A percentile compares a stretch with the other conserved stretches of the same genome.
Conservation (phyloP, 30 jellyfish, hydroid and myxozoan species). For the Cassiopea xamachana region DNA sequence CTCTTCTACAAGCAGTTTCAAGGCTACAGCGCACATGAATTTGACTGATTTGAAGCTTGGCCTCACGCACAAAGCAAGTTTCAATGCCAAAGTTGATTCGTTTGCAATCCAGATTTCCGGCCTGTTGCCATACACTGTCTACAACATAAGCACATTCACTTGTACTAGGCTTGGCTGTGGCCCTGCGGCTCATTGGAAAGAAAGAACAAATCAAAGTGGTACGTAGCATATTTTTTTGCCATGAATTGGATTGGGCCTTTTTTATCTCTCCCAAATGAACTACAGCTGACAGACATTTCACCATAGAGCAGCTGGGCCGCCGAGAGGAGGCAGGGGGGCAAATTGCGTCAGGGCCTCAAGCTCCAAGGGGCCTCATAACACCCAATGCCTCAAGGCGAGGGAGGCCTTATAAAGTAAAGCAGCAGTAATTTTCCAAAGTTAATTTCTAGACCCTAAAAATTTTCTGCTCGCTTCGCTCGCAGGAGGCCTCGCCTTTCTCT, state of each 20-base stretch:
- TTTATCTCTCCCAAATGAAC: neutral
- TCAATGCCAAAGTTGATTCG: neutral
- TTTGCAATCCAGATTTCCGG: constrained; percentile 30
- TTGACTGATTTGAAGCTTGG: neutral
- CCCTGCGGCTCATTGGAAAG: constrained; percentile 10
- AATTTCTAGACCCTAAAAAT: too few species aligned
- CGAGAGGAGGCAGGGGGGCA: too few species aligned
- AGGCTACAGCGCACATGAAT: neutral
- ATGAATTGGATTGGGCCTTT: neutral
- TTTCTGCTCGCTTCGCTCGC: too few species aligned
- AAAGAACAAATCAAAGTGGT: constrained; percentile 27
- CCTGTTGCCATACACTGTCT: constrained; percentile 37
- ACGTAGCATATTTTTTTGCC: neutral
- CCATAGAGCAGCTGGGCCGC: too few species aligned
- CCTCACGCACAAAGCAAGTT: neutral
- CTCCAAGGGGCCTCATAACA: too few species aligned
- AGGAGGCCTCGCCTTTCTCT: too few species aligned
- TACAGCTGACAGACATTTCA: too few species aligned
- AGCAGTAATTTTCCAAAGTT: too few species aligned
- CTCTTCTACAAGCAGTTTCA: neutral
- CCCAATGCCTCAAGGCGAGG: too few species aligned
- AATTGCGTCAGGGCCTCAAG: too few species aligned
- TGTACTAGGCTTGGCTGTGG: constrained; percentile 69
- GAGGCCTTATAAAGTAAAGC: too few species aligned
- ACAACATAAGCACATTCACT: constrained; percentile 15